Evolutionary conservation across 2,113 vertebrate genomes (phyloP), one percentile per base, ranked within the genome.

Genomic region (Mungos mungo): DNA sequence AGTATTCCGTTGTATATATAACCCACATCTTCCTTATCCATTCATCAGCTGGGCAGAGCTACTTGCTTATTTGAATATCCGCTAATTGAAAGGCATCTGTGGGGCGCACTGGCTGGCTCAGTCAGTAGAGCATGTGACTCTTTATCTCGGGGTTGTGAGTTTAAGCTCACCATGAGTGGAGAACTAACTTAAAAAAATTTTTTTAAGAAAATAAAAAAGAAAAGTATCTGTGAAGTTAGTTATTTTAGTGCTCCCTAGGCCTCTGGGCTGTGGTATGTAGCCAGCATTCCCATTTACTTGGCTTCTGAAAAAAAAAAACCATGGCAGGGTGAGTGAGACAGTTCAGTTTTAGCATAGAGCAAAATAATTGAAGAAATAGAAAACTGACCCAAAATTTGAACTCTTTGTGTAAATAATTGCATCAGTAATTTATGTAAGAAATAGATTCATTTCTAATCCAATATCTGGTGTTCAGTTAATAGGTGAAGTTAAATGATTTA

Each of bases 401-500:
- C 31, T 50, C 38, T 63, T 82, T 31, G 18, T 92, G 13, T 63
- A 27, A 83, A 47, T 23, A 41, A 85, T 50, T 8, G 4, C 19
- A 77, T 63, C 15, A 35, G 15, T 57, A 83, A 2, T 60, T 96
- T 88, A 79, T 90, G 7, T 1, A 38, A 90, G 74, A 93, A 90
- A 71, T 21, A n/a, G 91, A 68, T 88, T 27, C 3, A 5, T 77
- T 60, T 95, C 38, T 88, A 92, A 79, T 79, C 25, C 35, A 82
- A 1, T 74, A 52, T 82, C 47, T 90, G 14, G 25, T 79, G 3
- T 76, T 88, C 72, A 80, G 18, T 25, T 88, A 54, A 21, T 72
- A 91, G 38, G 69, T 47, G 31, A 97, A 88, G 65, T 50, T 33
- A 71, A 94, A 68, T 63, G 81, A 72, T 84, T 95, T 71, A 52